These are phyloP conservation scores for Stictocephala bisonia DNA, from an alignment of 2,888 invertebrate genomes.

Conservation along the genomic window DNA sequence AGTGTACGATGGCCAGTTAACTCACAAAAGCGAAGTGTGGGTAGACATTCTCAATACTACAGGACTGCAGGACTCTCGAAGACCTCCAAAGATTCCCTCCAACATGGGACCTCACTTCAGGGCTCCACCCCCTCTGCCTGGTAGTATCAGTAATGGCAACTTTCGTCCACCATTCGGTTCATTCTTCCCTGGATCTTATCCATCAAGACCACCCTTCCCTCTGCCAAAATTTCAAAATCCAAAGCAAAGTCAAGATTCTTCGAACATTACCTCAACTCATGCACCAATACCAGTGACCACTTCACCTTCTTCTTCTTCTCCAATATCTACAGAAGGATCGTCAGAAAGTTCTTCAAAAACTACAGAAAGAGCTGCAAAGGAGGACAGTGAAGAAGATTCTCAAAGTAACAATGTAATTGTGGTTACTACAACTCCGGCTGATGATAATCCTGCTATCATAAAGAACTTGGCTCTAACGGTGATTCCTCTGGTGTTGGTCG, in stretches of 20 bases:
- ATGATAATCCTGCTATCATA: slow-evolving; percentile 47
- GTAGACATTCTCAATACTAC: slow-evolving; percentile 70
- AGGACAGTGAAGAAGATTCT: slow-evolving; percentile 59
- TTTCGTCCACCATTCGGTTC: slow-evolving; percentile 43
- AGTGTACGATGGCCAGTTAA: slow-evolving; percentile 73
- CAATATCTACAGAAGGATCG: slow-evolving; percentile 49
- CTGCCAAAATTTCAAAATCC: not conserved
- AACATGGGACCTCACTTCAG: slow-evolving; percentile 61
- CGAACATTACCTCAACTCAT: slow-evolving; percentile 42
- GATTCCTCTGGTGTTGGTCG: slow-evolving; percentile 77
- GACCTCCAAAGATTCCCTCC: slow-evolving; percentile 62
- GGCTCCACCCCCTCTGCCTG: slow-evolving; percentile 49
- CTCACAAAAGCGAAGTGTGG: slow-evolving; percentile 76
- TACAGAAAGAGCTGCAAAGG: slow-evolving; percentile 3
- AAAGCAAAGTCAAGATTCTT: not conserved
- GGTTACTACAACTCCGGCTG: slow-evolving; percentile 45
- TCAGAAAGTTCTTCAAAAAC: slow-evolving; percentile 10
- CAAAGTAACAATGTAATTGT: not conserved
- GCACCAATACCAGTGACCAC: slow-evolving; percentile 52
- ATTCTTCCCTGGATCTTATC: slow-evolving; percentile 54
- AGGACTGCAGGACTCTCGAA: slow-evolving; percentile 60
- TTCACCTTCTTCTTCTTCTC: slow-evolving; percentile 31
- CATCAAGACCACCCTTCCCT: slow-evolving; percentile 41
- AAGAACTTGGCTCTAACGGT: slow-evolving; percentile 72
- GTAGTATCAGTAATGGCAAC: too few species aligned